A percentile compares a stretch with the other conserved stretches of the same genome.
phyloP scores from a whole-genome alignment of 2,113 vertebrate genomes.

The Poeciliopsis prolifica region DNA sequence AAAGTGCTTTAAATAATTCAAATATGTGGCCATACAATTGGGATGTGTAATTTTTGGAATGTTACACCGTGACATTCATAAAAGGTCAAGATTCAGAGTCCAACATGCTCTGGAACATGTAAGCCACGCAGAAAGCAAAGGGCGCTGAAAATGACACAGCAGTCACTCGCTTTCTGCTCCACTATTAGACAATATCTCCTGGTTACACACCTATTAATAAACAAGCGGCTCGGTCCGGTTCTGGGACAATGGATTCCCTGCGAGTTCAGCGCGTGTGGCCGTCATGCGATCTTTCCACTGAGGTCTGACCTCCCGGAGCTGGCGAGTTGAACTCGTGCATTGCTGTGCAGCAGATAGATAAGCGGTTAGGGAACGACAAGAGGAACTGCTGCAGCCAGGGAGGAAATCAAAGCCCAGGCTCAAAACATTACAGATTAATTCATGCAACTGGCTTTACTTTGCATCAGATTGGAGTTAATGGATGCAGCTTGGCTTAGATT shows the following conservation, averaged over 20 bases:
- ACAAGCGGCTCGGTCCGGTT: conserved; percentile 8
- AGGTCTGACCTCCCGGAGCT: conserved; percentile 10
- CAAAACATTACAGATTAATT: no score
- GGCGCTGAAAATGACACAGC: conserved; percentile 10
- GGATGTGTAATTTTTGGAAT: neutral
- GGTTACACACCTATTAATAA: conserved; percentile 39
- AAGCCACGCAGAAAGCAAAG: neutral
- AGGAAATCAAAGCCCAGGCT: neutral
- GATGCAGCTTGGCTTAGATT: no score
- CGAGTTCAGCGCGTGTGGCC: neutral
- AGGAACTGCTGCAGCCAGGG: neutral
- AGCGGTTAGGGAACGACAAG: neutral
- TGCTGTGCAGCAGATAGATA: neutral
- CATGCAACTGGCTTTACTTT: no score
- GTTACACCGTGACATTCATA: neutral
- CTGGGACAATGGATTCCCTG: conserved; percentile 26
- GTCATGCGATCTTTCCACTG: conserved; percentile 27
- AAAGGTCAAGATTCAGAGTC: conserved; percentile 5
- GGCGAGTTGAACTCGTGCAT: conserved; percentile 6
- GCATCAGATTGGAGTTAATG: no score
- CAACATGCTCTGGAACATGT: neutral
- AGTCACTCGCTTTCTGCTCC: conserved; percentile 7
- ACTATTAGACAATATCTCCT: neutral
- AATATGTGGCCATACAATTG: neutral
- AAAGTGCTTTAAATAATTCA: neutral